Percentiles rank a stretch among this genome's conserved stretches.
Conservation (phyloP, 1,140 invertebrate species). For the Proctacanthus coquilletti region DNA sequence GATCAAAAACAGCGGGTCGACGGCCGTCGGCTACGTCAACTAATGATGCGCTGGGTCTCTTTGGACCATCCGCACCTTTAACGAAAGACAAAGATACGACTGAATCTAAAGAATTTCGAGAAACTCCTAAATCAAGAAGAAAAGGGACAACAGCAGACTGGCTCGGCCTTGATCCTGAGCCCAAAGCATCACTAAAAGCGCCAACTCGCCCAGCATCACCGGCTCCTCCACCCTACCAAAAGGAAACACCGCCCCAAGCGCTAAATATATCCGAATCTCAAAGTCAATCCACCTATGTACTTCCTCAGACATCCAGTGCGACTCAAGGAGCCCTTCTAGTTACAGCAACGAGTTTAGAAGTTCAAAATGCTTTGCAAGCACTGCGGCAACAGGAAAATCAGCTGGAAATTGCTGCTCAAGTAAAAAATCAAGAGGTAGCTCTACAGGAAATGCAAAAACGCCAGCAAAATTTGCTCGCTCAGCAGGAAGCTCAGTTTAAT, state of each 20-base stretch:
- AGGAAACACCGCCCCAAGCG: too few relatives aligned
- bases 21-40: conserved; percentile 18
- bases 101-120: conserved; percentile 1
- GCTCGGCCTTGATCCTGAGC: conserved; percentile 13
- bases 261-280: too few relatives aligned
- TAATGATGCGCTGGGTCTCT: conserved; percentile 21
- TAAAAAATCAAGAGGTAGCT: conserved; percentile 34
- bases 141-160: conserved; percentile 21
- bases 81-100: conserved; percentile 10
- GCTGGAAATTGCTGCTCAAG: conserved; percentile 31
- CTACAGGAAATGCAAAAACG: conserved; percentile 32
- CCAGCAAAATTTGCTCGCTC: conserved; percentile 29
- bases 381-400: conserved; percentile 35
- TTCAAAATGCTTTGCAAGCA: conserved; percentile 27
- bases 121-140: conserved; percentile 11
- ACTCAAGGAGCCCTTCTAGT: background rate
- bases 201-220: background rate
- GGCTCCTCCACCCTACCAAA: conserved; percentile 3
- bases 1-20: conserved; percentile 21
- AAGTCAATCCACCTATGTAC: conserved; percentile 1
- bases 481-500: conserved; percentile 34
- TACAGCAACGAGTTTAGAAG: conserved; percentile 19
- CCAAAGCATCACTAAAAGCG: conserved; percentile 1
- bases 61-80: conserved; percentile 6
- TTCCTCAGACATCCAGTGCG: background rate